phyloP scores from a whole-genome alignment of 2,113 vertebrate genomes.

The Myotis brandtii region DNA sequence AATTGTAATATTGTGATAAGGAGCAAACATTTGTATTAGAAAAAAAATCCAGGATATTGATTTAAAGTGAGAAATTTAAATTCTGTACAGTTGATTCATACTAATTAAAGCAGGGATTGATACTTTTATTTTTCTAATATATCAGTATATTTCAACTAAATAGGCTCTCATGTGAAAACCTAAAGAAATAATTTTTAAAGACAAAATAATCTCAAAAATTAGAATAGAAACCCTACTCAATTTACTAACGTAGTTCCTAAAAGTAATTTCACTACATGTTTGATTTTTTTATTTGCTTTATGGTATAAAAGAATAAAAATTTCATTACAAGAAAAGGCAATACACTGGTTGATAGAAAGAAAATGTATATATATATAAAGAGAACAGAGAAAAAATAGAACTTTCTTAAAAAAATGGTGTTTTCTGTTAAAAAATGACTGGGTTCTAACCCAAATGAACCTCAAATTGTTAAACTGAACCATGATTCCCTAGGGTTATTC shows the following conservation, averaged over 20 bases:
- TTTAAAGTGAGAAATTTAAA: conserved; percentile 38
- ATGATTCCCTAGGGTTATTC: not conserved
- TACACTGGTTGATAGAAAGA: not conserved
- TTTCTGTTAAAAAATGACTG: conserved; percentile 8
- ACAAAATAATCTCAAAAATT: conserved; percentile 12
- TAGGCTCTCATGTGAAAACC: conserved; percentile 20
- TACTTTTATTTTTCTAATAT: conserved; percentile 28
- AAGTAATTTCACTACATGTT: not conserved
- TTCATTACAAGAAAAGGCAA: not conserved
- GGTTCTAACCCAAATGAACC: conserved; percentile 20
- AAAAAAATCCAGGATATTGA: conserved; percentile 1
- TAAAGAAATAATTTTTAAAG: conserved; percentile 39
- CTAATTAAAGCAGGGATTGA: not conserved
- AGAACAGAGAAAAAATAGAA: not conserved
- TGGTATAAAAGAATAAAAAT: not conserved
- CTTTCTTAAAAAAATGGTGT: not conserved
- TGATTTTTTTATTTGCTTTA: not conserved
- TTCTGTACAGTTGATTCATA: not conserved
- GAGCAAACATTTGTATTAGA: not conserved
- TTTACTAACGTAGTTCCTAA: not conserved
- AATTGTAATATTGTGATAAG: not conserved
- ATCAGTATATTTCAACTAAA: conserved; percentile 36
- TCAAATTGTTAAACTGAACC: not conserved
- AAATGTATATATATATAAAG: not conserved
- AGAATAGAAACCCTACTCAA: not conserved